These are phyloP conservation scores for Ennomos erosarius DNA, from an alignment of 2,888 invertebrate species.

Conservation along the genomic window DNA sequence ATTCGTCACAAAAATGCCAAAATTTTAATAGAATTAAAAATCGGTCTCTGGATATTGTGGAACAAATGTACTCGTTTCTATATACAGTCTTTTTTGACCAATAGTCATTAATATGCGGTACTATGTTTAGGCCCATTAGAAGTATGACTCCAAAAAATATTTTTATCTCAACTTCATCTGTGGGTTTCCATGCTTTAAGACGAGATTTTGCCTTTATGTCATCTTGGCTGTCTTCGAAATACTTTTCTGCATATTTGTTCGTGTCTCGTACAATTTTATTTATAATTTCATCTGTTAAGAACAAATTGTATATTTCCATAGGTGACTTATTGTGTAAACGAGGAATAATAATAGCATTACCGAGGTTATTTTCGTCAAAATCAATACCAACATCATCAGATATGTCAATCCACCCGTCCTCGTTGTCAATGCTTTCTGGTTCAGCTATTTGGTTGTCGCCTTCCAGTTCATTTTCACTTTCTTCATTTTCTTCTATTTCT, in stretches of 20 bases:
- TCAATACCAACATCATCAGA: conserved; percentile 16
- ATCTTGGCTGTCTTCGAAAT: conserved; percentile 29
- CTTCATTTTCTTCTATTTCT: conserved; percentile 9
- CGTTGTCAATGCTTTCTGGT: conserved; percentile 17
- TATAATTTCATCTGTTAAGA: conserved; percentile 23
- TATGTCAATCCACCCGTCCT: conserved; percentile 17
- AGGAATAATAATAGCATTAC: not conserved
- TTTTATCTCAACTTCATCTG: conserved; percentile 27
- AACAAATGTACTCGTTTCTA: conserved; percentile 5
- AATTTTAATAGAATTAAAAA: conserved; percentile 19
- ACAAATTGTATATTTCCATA: not conserved
- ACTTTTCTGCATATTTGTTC: conserved; percentile 37
- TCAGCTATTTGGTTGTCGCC: conserved; percentile 14
- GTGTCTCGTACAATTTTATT: conserved; percentile 35
- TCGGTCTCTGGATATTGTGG: conserved; percentile 15
- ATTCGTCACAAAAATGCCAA: conserved; percentile 21
- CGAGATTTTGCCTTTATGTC: conserved; percentile 25
- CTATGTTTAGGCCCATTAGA: conserved; percentile 21
- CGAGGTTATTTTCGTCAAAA: conserved; percentile 11
- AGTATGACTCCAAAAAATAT: conserved; percentile 27
- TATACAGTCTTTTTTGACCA: conserved; percentile 25
- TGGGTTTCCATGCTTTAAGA: conserved; percentile 5
- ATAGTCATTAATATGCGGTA: conserved; percentile 22
- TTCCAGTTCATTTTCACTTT: conserved; percentile 16
- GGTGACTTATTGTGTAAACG: not conserved